Conservation (phyloP, 2,797 vertebrate species). For the Tragelaphus eurycerus region DNA sequence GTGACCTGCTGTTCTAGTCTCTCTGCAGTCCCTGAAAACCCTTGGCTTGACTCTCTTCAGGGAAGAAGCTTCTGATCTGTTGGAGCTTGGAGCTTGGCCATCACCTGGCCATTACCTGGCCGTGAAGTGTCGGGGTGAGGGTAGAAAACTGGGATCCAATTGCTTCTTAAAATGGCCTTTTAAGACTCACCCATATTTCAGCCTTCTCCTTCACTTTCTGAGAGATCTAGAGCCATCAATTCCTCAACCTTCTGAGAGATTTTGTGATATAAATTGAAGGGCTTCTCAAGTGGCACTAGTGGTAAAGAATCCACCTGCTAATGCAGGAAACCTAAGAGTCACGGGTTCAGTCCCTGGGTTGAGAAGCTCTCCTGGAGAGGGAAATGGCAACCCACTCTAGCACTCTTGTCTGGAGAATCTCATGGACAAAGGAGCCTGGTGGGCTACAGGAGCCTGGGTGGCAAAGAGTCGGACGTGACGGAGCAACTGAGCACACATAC, state of each 20-base stretch:
- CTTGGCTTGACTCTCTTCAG: not conserved
- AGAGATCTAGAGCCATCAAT: not conserved
- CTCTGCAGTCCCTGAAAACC: not conserved
- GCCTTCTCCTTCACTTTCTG: not conserved
- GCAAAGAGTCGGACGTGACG: not conserved
- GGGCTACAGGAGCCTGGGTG: not conserved
- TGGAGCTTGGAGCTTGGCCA: not conserved
- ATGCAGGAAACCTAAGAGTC: not conserved
- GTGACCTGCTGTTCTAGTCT: not conserved
- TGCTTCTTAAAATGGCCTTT: not conserved
- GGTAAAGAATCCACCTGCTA: not conserved
- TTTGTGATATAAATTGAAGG: not conserved
- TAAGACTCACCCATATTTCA: not conserved
- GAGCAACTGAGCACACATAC: not conserved
- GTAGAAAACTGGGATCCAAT: not conserved
- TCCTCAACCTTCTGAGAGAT: not conserved
- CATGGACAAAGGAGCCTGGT: not conserved
- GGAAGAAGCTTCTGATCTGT: not conserved
- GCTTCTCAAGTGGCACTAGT: not conserved
- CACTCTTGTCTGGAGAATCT: not conserved
- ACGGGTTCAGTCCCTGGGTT: not conserved
- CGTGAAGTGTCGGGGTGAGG: not conserved
- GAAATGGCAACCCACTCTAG: not conserved
- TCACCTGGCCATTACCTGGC: not conserved
- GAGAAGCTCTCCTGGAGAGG: not conserved